phyloP scores from a whole-genome alignment of 2,113 vertebrate species.

The Chiloscyllium plagiosum region DNA sequence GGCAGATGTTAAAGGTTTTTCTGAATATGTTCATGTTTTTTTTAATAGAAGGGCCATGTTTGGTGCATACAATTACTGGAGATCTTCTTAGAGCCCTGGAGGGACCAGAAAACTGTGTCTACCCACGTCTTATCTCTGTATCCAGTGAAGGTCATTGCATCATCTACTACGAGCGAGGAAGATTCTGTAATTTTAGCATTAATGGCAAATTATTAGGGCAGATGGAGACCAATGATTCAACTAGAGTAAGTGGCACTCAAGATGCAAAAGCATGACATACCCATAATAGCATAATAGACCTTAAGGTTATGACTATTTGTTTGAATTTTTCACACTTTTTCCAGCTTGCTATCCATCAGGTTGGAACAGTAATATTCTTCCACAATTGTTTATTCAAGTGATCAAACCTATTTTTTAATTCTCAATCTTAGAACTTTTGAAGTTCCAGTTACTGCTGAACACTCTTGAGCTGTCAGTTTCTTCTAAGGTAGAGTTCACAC shows the following conservation, averaged over 20 bases:
- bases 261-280: neutral
- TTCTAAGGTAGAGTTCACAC: neutral
- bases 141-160: constrained; percentile 98
- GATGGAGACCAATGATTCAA: constrained; percentile 95
- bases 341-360: neutral
- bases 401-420: neutral
- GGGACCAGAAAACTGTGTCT: constrained; percentile 78
- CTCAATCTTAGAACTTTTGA: neutral
- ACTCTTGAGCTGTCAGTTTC: neutral
- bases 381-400: constrained; percentile 3
- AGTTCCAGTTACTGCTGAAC: neutral
- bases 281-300: neutral
- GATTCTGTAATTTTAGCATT: constrained; percentile 98
- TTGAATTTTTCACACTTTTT: neutral
- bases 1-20: constrained; percentile 40
- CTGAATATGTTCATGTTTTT: constrained; percentile 38
- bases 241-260: constrained; percentile 64
- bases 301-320: neutral
- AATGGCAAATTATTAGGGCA: constrained; percentile 93
- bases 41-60: constrained; percentile 84
- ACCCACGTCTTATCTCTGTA: constrained; percentile 86
- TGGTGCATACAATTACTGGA: constrained; percentile 97
- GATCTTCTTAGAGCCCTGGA: constrained; percentile 90
- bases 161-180: constrained; percentile 88
- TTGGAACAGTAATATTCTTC: neutral